Percentiles rank a stretch among this genome's conserved stretches.
Conservation (phyloP, 1,140 invertebrate genomes). For the Trichogramma pretiosum region DNA sequence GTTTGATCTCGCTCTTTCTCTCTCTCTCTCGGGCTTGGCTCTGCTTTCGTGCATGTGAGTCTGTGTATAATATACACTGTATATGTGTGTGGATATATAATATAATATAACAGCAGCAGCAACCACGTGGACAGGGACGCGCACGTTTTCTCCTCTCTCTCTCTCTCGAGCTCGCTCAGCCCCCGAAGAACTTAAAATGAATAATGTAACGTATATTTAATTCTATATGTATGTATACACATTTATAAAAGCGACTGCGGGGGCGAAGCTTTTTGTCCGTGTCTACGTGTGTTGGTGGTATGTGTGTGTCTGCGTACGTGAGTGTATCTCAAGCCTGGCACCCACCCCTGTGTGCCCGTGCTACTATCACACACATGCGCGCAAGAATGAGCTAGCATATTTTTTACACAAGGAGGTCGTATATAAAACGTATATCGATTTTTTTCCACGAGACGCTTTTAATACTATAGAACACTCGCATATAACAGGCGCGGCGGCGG, state of each 20-base stretch:
- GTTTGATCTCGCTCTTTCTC: neutral
- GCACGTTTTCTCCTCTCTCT: conserved; percentile 26
- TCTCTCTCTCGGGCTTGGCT: too few relatives aligned
- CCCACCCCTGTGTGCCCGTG: too few relatives aligned
- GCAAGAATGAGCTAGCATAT: conserved; percentile 41
- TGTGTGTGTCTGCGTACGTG: too few relatives aligned
- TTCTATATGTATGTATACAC: conserved; percentile 35
- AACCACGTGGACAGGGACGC: conserved; percentile 16
- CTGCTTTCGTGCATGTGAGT: too few relatives aligned
- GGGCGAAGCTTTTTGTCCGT: neutral
- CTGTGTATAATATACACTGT: too few relatives aligned
- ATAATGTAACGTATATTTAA: conserved; percentile 50
- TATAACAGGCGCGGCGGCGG: too few relatives aligned
- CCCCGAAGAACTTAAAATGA: conserved; percentile 44
- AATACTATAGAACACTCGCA: too few relatives aligned
- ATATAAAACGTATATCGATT: conserved; percentile 43
- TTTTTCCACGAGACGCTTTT: conserved; percentile 31
- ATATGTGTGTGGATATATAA: too few relatives aligned
- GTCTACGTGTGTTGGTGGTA: too few relatives aligned
- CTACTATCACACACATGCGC: conserved; percentile 13
- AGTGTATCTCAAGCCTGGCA: too few relatives aligned
- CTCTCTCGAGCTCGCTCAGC: neutral
- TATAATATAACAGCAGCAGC: conserved; percentile 3
- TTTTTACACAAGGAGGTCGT: conserved; percentile 39
- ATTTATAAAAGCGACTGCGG: conserved; percentile 14